Evolutionary conservation across 2,888 invertebrate species (phyloP), one percentile per base, ranked within the genome.

Genomic region (Griposia aprilina): DNA sequence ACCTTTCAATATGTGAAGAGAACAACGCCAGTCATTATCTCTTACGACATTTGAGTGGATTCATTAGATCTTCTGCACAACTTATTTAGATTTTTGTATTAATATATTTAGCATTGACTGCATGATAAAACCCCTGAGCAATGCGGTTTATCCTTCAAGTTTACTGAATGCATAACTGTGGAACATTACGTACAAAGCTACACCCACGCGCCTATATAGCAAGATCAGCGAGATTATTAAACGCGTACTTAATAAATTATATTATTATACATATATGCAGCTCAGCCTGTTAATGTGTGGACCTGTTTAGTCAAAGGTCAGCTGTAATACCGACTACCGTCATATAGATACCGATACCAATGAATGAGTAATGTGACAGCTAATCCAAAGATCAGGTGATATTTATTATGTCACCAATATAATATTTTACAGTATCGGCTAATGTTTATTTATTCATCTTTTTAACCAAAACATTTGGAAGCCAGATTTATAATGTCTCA

Each of bases 221-320:
- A 76, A 80, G 81, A 82, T 80, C 76, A 73, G 70, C 69, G 52
- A 82, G 80, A 81, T 81, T 84, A 78, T 80, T 69, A 68, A 87
- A 66, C 74, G 66, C 70, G 69, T 80, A 75, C 71, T 72, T 76
- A 78, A 72, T 85, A 78, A 80, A 85, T 88, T 83, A 82, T 66
- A 72, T 66, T 82, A 86, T 78, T 76, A 75, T 78, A 82, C 73
- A 78, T 76, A 65, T 73, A 83, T 86, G 62, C 79, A 45, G 66
- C 69, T 55, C 48, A 71, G 70, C 50, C 75, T 23, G 76, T 80
- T 80, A 75, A 77, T 74, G 55, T 48, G 69, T 45, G 68, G 78
- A 83, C 89, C 69, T 62, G 87, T 88, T 88, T 75, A 73, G 59
- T 69, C 75, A 85, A 83, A 88, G 88, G 89, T 83, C 83, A 87